A percentile compares a stretch with the other conserved stretches of the same genome.
Evolutionary conservation across 92 coral and sea anemone genomes (phyloP).

Genomic region (Epizoanthus illoricatus): DNA sequence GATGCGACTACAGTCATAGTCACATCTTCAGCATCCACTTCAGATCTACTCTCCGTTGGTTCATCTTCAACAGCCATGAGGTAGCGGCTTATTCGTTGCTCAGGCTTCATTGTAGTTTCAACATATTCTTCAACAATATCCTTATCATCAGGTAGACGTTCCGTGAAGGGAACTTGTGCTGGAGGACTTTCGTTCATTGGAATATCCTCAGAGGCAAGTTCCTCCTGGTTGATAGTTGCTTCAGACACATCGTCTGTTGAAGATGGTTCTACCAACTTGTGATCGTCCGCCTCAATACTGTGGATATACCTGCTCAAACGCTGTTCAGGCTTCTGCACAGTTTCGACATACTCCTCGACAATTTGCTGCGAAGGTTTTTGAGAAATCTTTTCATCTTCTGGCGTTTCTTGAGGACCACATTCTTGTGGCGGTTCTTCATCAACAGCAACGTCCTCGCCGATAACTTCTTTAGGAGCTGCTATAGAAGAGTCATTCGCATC

Average conservation of each 20-base stretch:
- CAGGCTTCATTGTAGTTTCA: slow-evolving; percentile 14
- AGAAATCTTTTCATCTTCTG: background rate
- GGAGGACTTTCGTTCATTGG: background rate
- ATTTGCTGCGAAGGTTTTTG: background rate
- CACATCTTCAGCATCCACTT: background rate
- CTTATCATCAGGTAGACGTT: background rate
- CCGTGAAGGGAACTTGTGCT: background rate
- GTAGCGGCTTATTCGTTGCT: slow-evolving; percentile 24
- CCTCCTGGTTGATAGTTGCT: background rate
- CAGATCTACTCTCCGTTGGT: background rate
- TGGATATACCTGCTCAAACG: slow-evolving; percentile 24
- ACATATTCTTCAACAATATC: slow-evolving; percentile 16
- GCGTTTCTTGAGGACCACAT: background rate
- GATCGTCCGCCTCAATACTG: slow-evolving; percentile 14
- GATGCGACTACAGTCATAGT: slow-evolving; percentile 16
- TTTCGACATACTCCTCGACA: slow-evolving; percentile 25
- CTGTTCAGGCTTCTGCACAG: slow-evolving; percentile 22
- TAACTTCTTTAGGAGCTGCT: background rate
- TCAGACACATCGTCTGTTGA: background rate
- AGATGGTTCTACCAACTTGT: background rate
- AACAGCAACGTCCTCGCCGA: background rate
- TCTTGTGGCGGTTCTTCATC: background rate
- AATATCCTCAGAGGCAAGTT: background rate
- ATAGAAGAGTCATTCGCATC: background rate
- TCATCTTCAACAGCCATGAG: slow-evolving; percentile 15